Evolutionary conservation across 2,888 invertebrate genomes (phyloP), one percentile per base, ranked within the genome.

Genomic region (Eupithecia exiguata): DNA sequence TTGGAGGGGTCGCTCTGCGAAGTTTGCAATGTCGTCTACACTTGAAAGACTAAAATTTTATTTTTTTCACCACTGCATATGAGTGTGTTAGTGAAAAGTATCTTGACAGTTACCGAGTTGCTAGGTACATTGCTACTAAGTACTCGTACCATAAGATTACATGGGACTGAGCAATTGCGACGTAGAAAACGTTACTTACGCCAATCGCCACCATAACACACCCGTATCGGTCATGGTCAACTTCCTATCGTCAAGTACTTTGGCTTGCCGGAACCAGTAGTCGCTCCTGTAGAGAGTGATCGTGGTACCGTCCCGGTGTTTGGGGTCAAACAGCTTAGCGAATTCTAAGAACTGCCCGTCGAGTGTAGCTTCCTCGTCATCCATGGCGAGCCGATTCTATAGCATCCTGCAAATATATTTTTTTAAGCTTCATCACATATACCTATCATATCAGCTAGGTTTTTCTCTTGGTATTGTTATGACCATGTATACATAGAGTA

Each of bases 211-310:
- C 85, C 87, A 89, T 0, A 75, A 12, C 0, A 87, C 14, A 10
- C 89, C 89, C 0, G 89, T 88, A 18, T 89, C 88, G 0, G 84
- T 85, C 88, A 88, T 89, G 7, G 88, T 88, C 0, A 89, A 58
- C 10, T 78, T 79, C 16, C 88, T 80, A 65, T 89, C 89, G 0
- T 89, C 84, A 6, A 89, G 63, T 0, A 88, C n/a, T 66, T 84
- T 83, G 63, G 82, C 75, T 67, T 89, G 89, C 0, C 89, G 81
- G 82, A 89, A 79, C 88, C 88, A 89, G 68, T 84, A 89, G 74
- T 89, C 88, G 0, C 83, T 86, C 0, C 83, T 79, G 69, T 84
- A 88, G 1, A 89, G 78, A 0, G 84, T 84, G 2, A 88, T 86
- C 0, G 84, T 85, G 0, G 68, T 70, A 0, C 85, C 86, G 21